phyloP scores from a whole-genome alignment of 2,888 invertebrate genomes.

The Anarsia innoxiella region DNA sequence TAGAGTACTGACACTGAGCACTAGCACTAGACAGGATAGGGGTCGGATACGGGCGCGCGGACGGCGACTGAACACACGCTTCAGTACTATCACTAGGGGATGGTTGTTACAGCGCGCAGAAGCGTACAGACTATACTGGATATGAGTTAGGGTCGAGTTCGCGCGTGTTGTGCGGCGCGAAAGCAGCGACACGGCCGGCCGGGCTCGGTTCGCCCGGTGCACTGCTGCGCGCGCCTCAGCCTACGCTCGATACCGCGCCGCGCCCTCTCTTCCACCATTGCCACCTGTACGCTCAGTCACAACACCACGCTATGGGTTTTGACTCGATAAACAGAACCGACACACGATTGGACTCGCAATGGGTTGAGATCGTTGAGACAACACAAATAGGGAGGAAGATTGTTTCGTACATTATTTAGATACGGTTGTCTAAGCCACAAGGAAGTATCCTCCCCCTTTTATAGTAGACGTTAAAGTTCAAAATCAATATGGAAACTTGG shows the following conservation, averaged over 20 bases:
- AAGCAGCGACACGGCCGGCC: conserved; percentile 42
- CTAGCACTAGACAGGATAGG: conserved; percentile 4
- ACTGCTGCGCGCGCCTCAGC: conserved; percentile 53
- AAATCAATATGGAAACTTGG: no score
- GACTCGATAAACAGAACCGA: conserved; percentile 26
- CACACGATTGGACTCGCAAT: no score
- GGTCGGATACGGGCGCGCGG: no score
- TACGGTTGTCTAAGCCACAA: no score
- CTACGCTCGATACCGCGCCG: conserved; percentile 49
- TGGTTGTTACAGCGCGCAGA: no score
- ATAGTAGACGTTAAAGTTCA: no score
- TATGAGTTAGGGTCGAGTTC: background rate
- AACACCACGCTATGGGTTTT: conserved; percentile 58
- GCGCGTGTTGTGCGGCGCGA: conserved; percentile 15
- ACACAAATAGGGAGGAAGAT: no score
- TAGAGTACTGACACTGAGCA: no score
- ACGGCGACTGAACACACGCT: no score
- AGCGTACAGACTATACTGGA: conserved; percentile 8
- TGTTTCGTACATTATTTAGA: no score
- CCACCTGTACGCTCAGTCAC: conserved; percentile 71
- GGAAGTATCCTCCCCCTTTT: no score
- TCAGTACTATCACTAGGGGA: conserved; percentile 15
- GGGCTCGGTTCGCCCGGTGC: conserved; percentile 43
- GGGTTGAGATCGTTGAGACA: no score
- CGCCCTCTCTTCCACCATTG: conserved; percentile 54